Percentiles rank a stretch among this genome's conserved stretches.
These are phyloP conservation scores for Pycnomerus fuliginosus DNA, from an alignment of 2,888 invertebrate genomes.

Conservation along the genomic window DNA sequence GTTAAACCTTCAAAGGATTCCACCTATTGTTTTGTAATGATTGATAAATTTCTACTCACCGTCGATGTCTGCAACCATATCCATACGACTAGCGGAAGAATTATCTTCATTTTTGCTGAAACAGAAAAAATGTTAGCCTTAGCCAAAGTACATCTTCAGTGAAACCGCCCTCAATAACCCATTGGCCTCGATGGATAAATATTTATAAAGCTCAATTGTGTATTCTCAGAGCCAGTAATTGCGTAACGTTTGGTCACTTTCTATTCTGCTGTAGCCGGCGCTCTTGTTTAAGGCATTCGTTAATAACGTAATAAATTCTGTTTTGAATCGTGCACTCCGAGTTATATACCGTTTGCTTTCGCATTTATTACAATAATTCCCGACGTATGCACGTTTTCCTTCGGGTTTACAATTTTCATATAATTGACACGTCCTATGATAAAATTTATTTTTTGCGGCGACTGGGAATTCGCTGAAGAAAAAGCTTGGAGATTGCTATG, in stretches of 20 bases:
- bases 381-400: neutral
- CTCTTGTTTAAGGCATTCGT: neutral
- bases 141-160: too few relatives aligned
- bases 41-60: too few relatives aligned
- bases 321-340: constrained; percentile 3
- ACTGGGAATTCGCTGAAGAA: too few relatives aligned
- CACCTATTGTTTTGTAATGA: too few relatives aligned
- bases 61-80: constrained; percentile 79
- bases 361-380: constrained; percentile 5
- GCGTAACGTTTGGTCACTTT: too few relatives aligned
- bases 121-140: constrained; percentile 54
- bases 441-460: too few relatives aligned
- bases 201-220: too few relatives aligned
- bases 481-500: too few relatives aligned
- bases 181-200: too few relatives aligned
- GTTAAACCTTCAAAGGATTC: too few relatives aligned
- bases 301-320: constrained; percentile 6
- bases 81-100: constrained; percentile 91
- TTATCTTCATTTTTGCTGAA: constrained; percentile 90
- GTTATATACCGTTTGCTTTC: neutral
- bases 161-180: too few relatives aligned
- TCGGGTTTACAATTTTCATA: neutral
- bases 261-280: neutral
- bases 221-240: too few relatives aligned
- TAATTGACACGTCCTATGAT: neutral